Conservation (phyloP, 1,140 invertebrate species). For the Magallana ariakensis region DNA sequence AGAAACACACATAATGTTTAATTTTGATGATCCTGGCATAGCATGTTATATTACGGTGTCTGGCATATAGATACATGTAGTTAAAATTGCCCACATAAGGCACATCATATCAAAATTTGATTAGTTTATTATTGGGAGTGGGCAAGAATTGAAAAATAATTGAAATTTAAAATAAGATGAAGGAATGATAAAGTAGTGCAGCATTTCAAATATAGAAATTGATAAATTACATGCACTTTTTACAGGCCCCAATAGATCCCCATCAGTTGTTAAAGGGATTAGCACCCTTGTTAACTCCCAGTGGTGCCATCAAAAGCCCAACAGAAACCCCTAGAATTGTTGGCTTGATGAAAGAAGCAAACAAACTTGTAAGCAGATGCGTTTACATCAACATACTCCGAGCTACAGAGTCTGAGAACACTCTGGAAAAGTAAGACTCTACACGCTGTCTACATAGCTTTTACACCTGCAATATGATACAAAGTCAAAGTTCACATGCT, state of each 20-base stretch:
- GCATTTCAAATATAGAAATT: neutral
- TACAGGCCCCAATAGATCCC: constrained; percentile 92
- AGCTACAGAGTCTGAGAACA: constrained; percentile 88
- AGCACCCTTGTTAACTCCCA: constrained; percentile 88
- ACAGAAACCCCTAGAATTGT: constrained; percentile 90
- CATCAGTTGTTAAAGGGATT: constrained; percentile 91
- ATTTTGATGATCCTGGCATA: too few species aligned
- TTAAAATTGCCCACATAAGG: too few species aligned
- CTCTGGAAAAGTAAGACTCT: constrained; percentile 86
- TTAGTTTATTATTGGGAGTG: too few species aligned
- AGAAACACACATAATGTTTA: constrained; percentile 6
- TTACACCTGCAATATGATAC: neutral
- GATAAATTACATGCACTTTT: constrained; percentile 31
- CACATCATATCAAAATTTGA: too few species aligned
- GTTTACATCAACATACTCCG: constrained; percentile 96
- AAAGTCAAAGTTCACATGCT: neutral
- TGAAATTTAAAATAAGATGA: too few species aligned
- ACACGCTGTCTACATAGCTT: neutral
- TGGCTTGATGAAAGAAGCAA: constrained; percentile 97
- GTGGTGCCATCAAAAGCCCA: constrained; percentile 91
- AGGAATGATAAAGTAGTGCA: too few species aligned
- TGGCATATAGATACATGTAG: too few species aligned
- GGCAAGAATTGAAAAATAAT: too few species aligned
- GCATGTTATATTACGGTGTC: too few species aligned
- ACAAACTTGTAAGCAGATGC: constrained; percentile 96